These are phyloP conservation scores for human (Homo sapiens) DNA, from an alignment of 2,113 vertebrate genomes.

Conservation along the genomic window GRCh38 chr7:90867501-90868000, in stretches of 20 bases:
- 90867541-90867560: not conserved
- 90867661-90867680: not conserved
- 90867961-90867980: too few species aligned
- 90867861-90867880: too few species aligned
- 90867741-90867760: not conserved
- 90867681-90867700: not conserved
- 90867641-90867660: not conserved
- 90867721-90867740: not conserved
- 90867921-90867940: too few species aligned
- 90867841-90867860: too few species aligned
- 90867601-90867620: not conserved
- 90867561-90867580: slow-evolving; percentile 29
- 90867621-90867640: not conserved
- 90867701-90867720: not conserved
- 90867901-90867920: too few species aligned
- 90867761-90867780: not conserved
- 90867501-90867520: slow-evolving; percentile 29
- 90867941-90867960: too few species aligned
- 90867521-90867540: not conserved
- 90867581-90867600: not conserved
- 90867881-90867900: too few species aligned
- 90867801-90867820: not conserved
- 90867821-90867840: not conserved
- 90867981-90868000: too few species aligned
- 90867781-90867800: not conserved